phyloP scores from a whole-genome alignment of 2,113 vertebrate genomes.

The Aldabrachelys gigantea region DNA sequence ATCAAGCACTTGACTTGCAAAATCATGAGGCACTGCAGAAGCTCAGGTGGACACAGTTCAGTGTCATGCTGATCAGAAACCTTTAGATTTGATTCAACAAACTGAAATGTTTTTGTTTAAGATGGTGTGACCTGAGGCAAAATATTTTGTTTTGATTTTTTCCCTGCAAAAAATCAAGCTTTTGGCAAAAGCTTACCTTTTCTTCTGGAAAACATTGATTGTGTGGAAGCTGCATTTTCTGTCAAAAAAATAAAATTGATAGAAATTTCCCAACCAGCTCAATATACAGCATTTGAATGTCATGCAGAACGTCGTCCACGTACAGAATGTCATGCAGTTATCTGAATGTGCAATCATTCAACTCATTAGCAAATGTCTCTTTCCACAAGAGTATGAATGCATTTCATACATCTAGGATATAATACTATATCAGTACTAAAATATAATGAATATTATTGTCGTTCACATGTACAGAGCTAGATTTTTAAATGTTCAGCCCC shows the following conservation, averaged over 20 bases:
- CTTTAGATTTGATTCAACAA: background rate
- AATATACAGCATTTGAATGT: background rate
- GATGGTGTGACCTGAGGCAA: background rate
- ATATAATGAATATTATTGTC: background rate
- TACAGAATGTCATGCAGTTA: background rate
- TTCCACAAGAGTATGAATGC: background rate
- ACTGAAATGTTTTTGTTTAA: background rate
- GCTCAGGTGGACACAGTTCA: background rate
- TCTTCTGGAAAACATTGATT: background rate
- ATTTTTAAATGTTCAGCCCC: background rate
- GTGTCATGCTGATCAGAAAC: background rate
- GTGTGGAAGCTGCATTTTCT: background rate
- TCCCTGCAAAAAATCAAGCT: background rate
- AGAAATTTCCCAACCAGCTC: background rate
- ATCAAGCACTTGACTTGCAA: accelerated
- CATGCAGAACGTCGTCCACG: no score
- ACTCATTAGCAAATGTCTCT: background rate
- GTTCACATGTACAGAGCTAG: background rate
- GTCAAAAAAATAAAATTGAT: background rate
- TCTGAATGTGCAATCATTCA: background rate
- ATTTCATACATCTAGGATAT: accelerated
- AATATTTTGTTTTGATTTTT: background rate
- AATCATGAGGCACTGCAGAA: background rate
- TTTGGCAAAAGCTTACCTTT: background rate
- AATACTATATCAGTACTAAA: background rate